A percentile compares a stretch with the other conserved stretches of the same genome.
Conservation (phyloP, 2,797 vertebrate species). For the Meda fulgida region DNA sequence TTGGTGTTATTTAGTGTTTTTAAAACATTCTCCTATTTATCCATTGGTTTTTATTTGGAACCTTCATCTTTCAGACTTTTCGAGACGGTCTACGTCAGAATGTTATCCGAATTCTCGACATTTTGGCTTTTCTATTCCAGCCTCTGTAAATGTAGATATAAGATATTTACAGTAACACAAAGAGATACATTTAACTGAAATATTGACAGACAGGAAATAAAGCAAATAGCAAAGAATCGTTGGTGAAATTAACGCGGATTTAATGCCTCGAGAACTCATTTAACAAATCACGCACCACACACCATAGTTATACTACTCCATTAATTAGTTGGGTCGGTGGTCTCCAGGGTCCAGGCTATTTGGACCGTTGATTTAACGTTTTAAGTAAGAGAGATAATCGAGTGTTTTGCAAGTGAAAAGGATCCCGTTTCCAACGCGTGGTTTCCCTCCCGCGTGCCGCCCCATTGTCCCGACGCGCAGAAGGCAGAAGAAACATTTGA, state of each 20-base stretch:
- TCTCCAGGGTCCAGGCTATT: slow-evolving; percentile 32
- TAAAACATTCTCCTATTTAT: not conserved
- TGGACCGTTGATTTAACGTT: slow-evolving; percentile 48
- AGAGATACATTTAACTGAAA: not conserved
- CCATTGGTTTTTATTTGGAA: not conserved
- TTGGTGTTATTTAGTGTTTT: not conserved
- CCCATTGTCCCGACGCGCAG: slow-evolving; percentile 57
- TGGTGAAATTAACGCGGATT: not conserved
- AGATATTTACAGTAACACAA: not conserved
- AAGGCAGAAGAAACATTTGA: slow-evolving; percentile 71
- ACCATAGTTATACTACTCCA: slow-evolving; percentile 42
- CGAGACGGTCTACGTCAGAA: too few species aligned
- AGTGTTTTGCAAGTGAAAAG: slow-evolving; percentile 72
- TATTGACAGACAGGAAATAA: not conserved
- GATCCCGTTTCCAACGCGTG: slow-evolving; percentile 62
- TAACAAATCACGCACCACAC: slow-evolving; percentile 15
- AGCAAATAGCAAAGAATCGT: too few species aligned
- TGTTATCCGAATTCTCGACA: not conserved
- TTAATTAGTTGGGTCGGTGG: slow-evolving; percentile 27
- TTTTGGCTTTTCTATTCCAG: not conserved
- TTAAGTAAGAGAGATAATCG: slow-evolving; percentile 60
- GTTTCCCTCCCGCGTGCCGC: slow-evolving; percentile 64
- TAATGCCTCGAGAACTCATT: not conserved
- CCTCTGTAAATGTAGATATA: not conserved
- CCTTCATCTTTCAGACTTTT: not conserved